Conservation (phyloP, 2,888 invertebrate species). For the Chrysolina haemoptera region DNA sequence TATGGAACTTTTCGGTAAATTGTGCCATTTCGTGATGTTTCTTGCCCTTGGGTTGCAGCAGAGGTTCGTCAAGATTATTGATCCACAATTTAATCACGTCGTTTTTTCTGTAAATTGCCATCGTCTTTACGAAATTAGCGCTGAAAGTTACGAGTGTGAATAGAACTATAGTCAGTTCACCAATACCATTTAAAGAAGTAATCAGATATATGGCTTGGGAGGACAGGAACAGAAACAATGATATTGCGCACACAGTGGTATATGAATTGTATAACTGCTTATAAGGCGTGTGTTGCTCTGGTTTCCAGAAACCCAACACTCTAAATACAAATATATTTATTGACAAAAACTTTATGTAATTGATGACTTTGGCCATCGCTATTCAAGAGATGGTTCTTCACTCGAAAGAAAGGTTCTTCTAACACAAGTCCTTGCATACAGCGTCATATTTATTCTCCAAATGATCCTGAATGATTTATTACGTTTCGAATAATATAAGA, state of each 20-base stretch:
- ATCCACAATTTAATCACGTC: slow-evolving; percentile 25
- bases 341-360: slow-evolving; percentile 26
- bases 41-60: slow-evolving; percentile 34
- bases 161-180: slow-evolving; percentile 12
- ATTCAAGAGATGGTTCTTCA: neutral
- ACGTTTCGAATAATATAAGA: neutral
- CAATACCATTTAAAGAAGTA: slow-evolving; percentile 16
- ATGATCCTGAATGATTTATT: neutral
- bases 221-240: slow-evolving; percentile 24
- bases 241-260: neutral
- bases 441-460: neutral
- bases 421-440: neutral
- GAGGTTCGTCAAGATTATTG: slow-evolving; percentile 27
- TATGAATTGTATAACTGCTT: slow-evolving; percentile 17
- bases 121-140: slow-evolving; percentile 2
- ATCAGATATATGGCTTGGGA: slow-evolving; percentile 34
- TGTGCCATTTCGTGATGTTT: slow-evolving; percentile 24
- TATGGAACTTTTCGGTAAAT: slow-evolving; percentile 19
- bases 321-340: slow-evolving; percentile 28
- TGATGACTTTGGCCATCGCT: neutral
- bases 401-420: neutral
- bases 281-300: slow-evolving; percentile 4
- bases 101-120: slow-evolving; percentile 27
- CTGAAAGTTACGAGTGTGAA: slow-evolving; percentile 13
- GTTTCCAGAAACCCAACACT: slow-evolving; percentile 33